Base-by-base conservation (phyloP, 2,113 vertebrate species). In the Sander vitreus region DNA sequence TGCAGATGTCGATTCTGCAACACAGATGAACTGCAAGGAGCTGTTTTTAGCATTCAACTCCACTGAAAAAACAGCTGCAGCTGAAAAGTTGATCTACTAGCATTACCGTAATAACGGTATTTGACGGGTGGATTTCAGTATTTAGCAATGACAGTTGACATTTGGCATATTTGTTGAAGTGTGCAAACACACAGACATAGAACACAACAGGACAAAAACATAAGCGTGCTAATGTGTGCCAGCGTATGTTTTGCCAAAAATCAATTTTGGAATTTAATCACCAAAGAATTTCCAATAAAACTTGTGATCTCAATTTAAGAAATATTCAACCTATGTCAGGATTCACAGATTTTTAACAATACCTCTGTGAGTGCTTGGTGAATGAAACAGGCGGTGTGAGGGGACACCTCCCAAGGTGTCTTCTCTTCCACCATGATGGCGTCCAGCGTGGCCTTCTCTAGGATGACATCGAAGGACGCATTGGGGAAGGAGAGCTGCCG, bases 401-500 rank as follows among this genome's bases (percentile, higher is more conserved):
- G 74, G 0, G 97, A 97, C 36, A 97, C 85, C 0, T 85, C 76
- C 97, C 97, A 98, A 0, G 97, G 97, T 58, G 97, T 95, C 0
- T 50, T 96, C 84, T 98, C 97, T 15, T 95, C 96, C 87, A 96
- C 97, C 94, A 97, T 90, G 76, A 98, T 91, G 85, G 97, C 96
- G 8, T 99, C 98, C 43, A 99, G 91, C 0, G 96, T 97, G 64
- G 97, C 97, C 80, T 99, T 98, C 91, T 99, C 97, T 1, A 99
- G 91, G 45, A 99, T 94, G 19, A 97, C 95, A 1, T 98, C 96
- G 0, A 98, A 99, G 72, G 95, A 88, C 5, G 85, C 85, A 0
- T 94, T 93, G 0, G 95, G 85, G 80, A 98, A 98, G 64, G 89
- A 36, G 77, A 98, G 95, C 33, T 93, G 85, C 0, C 95, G 95